phyloP scores from a whole-genome alignment of 2,888 invertebrate species.

The Agrochola lota region DNA sequence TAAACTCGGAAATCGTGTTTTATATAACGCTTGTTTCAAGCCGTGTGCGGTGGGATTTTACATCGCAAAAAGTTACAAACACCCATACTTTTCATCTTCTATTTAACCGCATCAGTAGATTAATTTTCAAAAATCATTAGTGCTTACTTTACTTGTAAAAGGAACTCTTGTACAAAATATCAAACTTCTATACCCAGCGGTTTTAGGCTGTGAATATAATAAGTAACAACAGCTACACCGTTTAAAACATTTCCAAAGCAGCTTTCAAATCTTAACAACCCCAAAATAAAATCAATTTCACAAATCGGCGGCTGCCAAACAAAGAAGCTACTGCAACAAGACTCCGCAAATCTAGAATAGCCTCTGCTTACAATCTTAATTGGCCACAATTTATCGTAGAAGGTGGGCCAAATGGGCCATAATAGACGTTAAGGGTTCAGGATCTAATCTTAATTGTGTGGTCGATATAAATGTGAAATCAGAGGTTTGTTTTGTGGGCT shows the following conservation, averaged over 20 bases:
- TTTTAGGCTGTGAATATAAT: neutral
- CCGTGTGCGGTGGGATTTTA: neutral
- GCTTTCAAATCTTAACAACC: neutral
- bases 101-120: neutral
- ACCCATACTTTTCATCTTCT: neutral
- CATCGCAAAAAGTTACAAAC: neutral
- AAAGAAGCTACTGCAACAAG: conserved; percentile 54
- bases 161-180: neutral
- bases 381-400: conserved; percentile 73
- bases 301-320: conserved; percentile 40
- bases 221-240: neutral
- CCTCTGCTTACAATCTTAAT: conserved; percentile 72
- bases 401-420: conserved; percentile 73
- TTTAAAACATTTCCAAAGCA: neutral
- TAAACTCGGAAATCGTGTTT: neutral
- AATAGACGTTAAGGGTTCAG: conserved; percentile 71
- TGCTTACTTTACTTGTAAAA: neutral
- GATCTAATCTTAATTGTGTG: conserved; percentile 77
- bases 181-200: too few relatives aligned
- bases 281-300: conserved; percentile 51
- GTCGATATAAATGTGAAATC: conserved; percentile 67
- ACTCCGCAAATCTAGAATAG: conserved; percentile 48
- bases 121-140: neutral
- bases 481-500: conserved; percentile 58
- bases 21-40: neutral